A percentile compares a stretch with the other conserved stretches of the same genome.
Conservation (phyloP, 2,888 invertebrate genomes). For the Cerastoderma edule region DNA sequence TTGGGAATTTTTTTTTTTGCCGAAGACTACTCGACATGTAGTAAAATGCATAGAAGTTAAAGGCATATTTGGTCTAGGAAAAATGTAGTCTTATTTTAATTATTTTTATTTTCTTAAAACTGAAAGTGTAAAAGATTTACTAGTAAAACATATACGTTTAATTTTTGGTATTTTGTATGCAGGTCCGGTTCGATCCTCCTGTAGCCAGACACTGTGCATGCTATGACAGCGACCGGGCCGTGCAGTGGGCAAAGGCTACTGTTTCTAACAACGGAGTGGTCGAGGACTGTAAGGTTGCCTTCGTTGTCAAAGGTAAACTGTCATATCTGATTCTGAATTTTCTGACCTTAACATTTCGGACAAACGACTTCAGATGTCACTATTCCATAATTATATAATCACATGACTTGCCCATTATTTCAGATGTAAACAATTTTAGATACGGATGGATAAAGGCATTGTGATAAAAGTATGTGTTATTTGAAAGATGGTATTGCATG, state of each 20-base stretch:
- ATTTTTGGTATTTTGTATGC: background rate
- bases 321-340: no score
- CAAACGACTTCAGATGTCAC: no score
- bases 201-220: slow-evolving; percentile 1
- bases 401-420: no score
- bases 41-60: no score
- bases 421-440: no score
- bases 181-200: slow-evolving; percentile 1
- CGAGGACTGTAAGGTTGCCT: background rate
- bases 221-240: background rate
- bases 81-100: background rate
- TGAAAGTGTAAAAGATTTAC: background rate
- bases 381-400: no score
- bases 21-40: background rate
- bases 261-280: background rate
- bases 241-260: background rate
- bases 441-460: no score
- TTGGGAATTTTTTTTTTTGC: no score
- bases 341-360: no score
- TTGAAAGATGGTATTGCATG: no score
- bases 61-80: no score
- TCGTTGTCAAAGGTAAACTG: background rate
- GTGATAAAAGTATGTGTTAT: no score
- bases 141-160: background rate
- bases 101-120: background rate